Evolutionary conservation across 2,797 vertebrate species (phyloP), one percentile per base, ranked within the genome.

Genomic region (Channallabes apus): DNA sequence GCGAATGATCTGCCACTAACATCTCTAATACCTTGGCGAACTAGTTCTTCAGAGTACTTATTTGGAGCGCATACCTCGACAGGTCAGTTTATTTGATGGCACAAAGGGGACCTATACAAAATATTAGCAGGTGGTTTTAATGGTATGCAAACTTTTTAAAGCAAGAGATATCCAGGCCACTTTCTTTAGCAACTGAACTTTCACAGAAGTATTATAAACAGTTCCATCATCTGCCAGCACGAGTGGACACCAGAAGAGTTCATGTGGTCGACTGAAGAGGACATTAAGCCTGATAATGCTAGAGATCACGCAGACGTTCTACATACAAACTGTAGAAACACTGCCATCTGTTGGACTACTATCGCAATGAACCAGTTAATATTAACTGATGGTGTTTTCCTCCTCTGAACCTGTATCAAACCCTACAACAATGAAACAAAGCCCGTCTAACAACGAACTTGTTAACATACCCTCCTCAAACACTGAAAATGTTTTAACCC

Each of bases 341-440:
- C 78, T 80, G 78, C 78, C 78, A 80, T 24, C 78, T 65, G 24
- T 5, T 46, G 78, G 61, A 80, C 14, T 51, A 46, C 27, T 18
- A 46, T 46, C 2, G 7, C 15, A 41, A 62, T 79, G 11, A 61
- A 38, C 11, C 14, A 61, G 8, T 38, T 78, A 24, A 79, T 3
- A 7, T 59, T 59, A 11, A 77, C 75, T 11, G 3, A 20, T 3
- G 20, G 20, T 12, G 1, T 56, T 56, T 56, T 27, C 1, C 11
- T 27, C 3, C 5, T 51, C 41, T 15, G 14, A n/a, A 51, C 1
- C 69, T 72, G 11, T 18, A 72, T 22, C 41, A n/a, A 3, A 41
- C 8, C 6, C 2, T 24, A 38, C 3, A 6, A 38, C 6, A 38
- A 6, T 12, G 24, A 62, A 79, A 38, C 20, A 59, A 59, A 20